Conservation (phyloP, 1,140 invertebrate species). For the Drosophila takahashii region DNA sequence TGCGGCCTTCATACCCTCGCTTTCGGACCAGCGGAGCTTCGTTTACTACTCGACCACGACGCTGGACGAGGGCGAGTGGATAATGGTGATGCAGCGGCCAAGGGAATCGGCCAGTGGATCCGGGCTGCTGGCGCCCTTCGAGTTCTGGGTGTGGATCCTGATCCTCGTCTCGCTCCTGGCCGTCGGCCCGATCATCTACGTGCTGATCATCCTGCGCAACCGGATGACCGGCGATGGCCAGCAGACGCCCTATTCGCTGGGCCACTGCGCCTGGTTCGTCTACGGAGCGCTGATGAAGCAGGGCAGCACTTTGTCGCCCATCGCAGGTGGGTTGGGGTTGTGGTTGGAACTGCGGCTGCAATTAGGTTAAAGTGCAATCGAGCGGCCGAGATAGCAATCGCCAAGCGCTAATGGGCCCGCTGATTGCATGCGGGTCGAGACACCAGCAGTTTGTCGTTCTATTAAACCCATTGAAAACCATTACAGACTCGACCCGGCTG, state of each 20-base stretch:
- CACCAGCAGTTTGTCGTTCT: constrained; percentile 55
- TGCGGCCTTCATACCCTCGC: constrained; percentile 90
- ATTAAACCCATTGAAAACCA: constrained; percentile 52
- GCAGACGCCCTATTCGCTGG: constrained; percentile 87
- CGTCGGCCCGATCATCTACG: constrained; percentile 92
- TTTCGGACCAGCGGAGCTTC: constrained; percentile 86
- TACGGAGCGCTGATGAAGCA: constrained; percentile 95
- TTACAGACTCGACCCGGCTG: constrained; percentile 91
- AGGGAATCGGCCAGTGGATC: constrained; percentile 92
- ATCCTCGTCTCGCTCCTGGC: constrained; percentile 90
- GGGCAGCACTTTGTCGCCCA: constrained; percentile 91
- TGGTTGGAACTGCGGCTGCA: constrained; percentile 42
- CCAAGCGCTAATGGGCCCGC: constrained; percentile 22
- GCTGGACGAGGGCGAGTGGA: constrained; percentile 90
- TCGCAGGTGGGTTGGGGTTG: constrained; percentile 87
- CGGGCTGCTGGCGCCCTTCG: constrained; percentile 92
- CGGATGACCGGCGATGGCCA: constrained; percentile 86
- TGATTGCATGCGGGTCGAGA: constrained; percentile 41
- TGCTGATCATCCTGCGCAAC: constrained; percentile 88
- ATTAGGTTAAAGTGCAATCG: constrained; percentile 68
- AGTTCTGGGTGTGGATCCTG: constrained; percentile 90
- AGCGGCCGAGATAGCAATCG: constrained; percentile 56
- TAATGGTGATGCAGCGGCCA: constrained; percentile 92
- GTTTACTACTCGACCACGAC: constrained; percentile 88
- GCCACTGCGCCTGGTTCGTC: constrained; percentile 93